Percentiles rank a stretch among this genome's conserved stretches.
These are phyloP conservation scores for Stigmatopora argus DNA, from an alignment of 2,113 vertebrate species.

Conservation along the genomic window DNA sequence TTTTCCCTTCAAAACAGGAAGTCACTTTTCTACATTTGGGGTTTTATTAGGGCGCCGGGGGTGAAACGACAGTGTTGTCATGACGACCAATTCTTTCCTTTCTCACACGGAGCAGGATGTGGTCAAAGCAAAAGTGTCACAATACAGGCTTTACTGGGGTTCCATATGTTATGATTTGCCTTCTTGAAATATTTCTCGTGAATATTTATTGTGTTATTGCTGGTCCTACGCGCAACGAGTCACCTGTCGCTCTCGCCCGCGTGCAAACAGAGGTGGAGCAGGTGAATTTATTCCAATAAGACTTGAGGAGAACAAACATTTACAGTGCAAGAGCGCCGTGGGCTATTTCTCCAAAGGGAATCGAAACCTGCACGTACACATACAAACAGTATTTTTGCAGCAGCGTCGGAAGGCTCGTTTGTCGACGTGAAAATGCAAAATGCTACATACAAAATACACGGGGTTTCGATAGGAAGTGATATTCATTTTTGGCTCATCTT, in stretches of 20 bases:
- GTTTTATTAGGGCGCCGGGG: background rate
- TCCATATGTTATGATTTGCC: no score
- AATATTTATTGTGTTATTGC: background rate
- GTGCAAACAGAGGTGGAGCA: conserved; percentile 1
- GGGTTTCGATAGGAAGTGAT: no score
- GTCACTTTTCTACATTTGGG: background rate
- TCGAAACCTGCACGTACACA: background rate
- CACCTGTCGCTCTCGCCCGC: background rate
- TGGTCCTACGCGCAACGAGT: background rate
- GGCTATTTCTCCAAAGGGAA: background rate
- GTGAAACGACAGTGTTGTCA: background rate
- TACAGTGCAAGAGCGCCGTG: background rate
- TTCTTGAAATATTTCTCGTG: background rate
- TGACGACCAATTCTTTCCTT: background rate
- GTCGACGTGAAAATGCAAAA: background rate
- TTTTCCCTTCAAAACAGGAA: background rate
- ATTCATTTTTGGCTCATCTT: no score
- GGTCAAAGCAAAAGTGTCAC: conserved; percentile 5
- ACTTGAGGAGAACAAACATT: background rate
- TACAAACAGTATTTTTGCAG: background rate
- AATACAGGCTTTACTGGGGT: background rate
- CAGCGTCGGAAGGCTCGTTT: background rate
- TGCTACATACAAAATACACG: background rate
- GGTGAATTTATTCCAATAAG: conserved; percentile 7
- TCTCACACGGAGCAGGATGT: conserved; percentile 1